Evolutionary conservation across 1,140 invertebrate genomes (phyloP), one percentile per base, ranked within the genome.

Genomic region (Hycleus phaleratus): DNA sequence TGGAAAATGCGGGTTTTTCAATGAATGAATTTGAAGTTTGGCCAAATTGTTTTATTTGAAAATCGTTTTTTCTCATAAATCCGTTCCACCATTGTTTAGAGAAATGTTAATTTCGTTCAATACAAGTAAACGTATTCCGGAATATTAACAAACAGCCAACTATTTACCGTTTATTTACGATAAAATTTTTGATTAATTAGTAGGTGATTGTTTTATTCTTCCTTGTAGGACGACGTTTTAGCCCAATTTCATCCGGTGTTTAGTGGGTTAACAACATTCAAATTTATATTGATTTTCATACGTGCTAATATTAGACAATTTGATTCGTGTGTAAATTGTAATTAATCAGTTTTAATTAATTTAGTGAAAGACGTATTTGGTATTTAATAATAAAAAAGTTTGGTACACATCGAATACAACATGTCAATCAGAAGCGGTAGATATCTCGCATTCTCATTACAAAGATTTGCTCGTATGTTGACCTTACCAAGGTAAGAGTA

Each of bases 401-500:
- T 18, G 18, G 18, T 18, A 18, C 18, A 18, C 7, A 32, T 32
- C 26, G 18, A 32, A 32, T 7, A 32, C 32, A 32, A 32, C 1
- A 56, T 38, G 32, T 25, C 40, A 26, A 46, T 46, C 26, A 38
- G 46, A 38, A 24, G 26, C 11, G 40, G 26, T 49, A 38, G 46
- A 25, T 49, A 11, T 26, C 18, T 56, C 25, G 46, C 40, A 32
- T 39, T 49, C 11, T 49, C 52, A 5, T 46, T 53, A 38, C 46
- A 56, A 50, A 58, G 60, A 61, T 58, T 61, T 49, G 51, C 38
- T 12, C 55, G 60, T 47, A 43, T 61, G 24, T 40, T 57, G 55
- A 51, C 56, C 44, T 49, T 58, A 54, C 60, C 60, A 57, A 61
- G 60, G 60, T 61, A 45, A 54, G 60, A 58, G 26, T 32, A 48